These are phyloP conservation scores for Acanthoscelides obtectus DNA, from an alignment of 2,888 invertebrate genomes.

Conservation along the genomic window DNA sequence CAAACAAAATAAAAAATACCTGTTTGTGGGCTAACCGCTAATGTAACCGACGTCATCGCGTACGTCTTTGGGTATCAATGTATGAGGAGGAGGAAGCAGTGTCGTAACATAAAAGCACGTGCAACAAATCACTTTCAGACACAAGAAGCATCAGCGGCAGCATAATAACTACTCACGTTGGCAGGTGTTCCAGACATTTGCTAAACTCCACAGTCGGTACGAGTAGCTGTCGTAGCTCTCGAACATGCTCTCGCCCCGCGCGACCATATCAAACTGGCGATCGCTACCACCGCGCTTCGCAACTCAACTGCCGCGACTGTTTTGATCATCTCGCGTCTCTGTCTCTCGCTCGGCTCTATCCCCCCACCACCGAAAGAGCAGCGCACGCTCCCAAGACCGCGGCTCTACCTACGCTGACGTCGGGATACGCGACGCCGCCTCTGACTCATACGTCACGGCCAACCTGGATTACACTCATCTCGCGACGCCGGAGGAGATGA, in stretches of 20 bases:
- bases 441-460: not conserved
- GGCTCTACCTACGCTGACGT: constrained; percentile 26
- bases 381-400: constrained; percentile 10
- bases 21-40: constrained; percentile 19
- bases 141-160: constrained; percentile 1
- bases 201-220: constrained; percentile 72
- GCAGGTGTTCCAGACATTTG: constrained; percentile 71
- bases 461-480: not conserved
- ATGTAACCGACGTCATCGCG: constrained; percentile 21
- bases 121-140: not conserved
- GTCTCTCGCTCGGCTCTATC: constrained; percentile 20
- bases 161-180: constrained; percentile 59
- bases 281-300: not conserved
- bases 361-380: constrained; percentile 23
- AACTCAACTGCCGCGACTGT: constrained; percentile 18
- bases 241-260: constrained; percentile 73
- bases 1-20: constrained; percentile 19
- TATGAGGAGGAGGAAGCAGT: not conserved
- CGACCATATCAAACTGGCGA: constrained; percentile 73
- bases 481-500: not conserved
- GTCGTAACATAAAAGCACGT: constrained; percentile 1
- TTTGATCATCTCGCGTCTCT: constrained; percentile 31
- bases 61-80: constrained; percentile 13
- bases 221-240: constrained; percentile 72
- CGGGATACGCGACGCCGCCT: constrained; percentile 10